Conservation (phyloP, 2,113 vertebrate species). For the Merops nubicus region DNA sequence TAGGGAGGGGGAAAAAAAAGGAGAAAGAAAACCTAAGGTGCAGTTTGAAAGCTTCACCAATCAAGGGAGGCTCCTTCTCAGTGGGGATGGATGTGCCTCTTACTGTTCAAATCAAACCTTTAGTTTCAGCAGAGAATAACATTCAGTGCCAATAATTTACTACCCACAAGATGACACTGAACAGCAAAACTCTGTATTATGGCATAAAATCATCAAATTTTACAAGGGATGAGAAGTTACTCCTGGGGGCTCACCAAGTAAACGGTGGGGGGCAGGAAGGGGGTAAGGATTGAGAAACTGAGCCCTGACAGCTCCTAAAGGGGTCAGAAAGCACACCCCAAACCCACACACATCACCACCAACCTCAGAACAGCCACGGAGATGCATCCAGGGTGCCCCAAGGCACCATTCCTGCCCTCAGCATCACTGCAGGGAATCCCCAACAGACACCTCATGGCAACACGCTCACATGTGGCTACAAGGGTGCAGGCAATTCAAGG, state of each 20-base stretch:
- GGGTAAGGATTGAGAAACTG: neutral
- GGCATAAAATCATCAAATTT: neutral
- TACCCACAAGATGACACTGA: neutral
- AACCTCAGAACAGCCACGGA: neutral
- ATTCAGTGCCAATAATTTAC: neutral
- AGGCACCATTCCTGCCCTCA: neutral
- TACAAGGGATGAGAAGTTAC: neutral
- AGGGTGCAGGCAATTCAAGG: neutral
- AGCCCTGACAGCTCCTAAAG: neutral
- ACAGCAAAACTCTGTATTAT: neutral
- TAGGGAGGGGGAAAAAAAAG: too few relatives aligned
- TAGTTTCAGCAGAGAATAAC: neutral
- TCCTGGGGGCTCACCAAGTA: neutral
- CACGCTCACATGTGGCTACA: neutral
- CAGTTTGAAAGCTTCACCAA: neutral
- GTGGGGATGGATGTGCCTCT: neutral
- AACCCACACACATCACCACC: neutral
- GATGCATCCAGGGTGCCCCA: neutral
- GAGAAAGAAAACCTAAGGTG: neutral
- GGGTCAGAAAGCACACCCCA: neutral
- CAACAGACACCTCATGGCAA: neutral
- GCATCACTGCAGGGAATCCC: neutral
- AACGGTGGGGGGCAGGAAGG: accelerated
- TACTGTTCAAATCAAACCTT: neutral
- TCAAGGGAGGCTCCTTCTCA: too few relatives aligned